A percentile compares a stretch with the other conserved stretches of the same genome.
These are phyloP conservation scores for Xerus rutilus DNA, from an alignment of 2,797 vertebrate species.

Conservation along the genomic window DNA sequence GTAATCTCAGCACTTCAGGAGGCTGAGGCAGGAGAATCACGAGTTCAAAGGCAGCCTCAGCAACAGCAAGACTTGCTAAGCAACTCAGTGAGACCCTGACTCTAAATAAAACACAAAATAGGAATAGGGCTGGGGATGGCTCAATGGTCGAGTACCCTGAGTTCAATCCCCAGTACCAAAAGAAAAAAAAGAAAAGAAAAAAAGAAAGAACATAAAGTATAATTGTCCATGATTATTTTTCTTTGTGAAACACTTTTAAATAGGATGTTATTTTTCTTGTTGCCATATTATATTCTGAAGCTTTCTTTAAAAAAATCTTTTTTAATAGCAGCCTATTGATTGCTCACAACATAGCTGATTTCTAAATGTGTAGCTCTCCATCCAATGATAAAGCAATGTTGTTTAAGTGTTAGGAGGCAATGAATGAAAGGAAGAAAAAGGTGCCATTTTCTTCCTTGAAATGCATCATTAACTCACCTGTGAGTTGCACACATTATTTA, in stretches of 20 bases:
- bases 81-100: too few relatives aligned
- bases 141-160: too few relatives aligned
- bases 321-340: not conserved
- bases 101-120: too few relatives aligned
- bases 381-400: conserved; percentile 45
- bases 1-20: too few relatives aligned
- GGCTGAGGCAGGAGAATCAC: too few relatives aligned
- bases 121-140: too few relatives aligned
- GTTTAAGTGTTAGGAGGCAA: conserved; percentile 42
- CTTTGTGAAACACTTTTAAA: not conserved
- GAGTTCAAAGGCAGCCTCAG: too few relatives aligned
- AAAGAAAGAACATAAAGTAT: not conserved
- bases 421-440: conserved; percentile 64
- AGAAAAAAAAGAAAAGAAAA: not conserved
- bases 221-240: not conserved
- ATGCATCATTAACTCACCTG: conserved; percentile 66
- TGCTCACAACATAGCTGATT: not conserved
- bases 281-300: not conserved
- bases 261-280: not conserved
- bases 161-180: too few relatives aligned
- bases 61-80: too few relatives aligned
- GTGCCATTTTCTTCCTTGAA: conserved; percentile 47
- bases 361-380: conserved; percentile 22
- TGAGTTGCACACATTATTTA: conserved; percentile 58
- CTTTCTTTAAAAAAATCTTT: not conserved